Conservation (phyloP, 2,113 vertebrate species). For the Neopipo cinnamomea region DNA sequence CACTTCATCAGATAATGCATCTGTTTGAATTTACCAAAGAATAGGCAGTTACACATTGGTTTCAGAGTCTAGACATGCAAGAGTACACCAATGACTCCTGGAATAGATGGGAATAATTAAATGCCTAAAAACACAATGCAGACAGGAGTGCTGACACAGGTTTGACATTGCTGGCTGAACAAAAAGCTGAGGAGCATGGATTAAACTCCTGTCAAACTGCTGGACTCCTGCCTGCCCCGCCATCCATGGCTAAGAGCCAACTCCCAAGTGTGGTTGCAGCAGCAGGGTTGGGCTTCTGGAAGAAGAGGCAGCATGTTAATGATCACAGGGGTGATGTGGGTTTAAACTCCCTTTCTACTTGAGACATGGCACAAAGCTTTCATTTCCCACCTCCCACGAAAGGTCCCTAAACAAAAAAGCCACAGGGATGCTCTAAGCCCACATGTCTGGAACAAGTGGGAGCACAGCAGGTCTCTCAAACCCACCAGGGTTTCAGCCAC, state of each 20-base stretch:
- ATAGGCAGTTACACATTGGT: neutral
- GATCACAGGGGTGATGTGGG: too few species aligned
- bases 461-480: neutral
- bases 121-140: neutral
- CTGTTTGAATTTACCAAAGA: slow-evolving; percentile 27
- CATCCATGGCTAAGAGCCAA: neutral
- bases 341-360: neutral
- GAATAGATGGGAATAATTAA: slow-evolving; percentile 20
- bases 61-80: neutral
- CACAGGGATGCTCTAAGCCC: neutral
- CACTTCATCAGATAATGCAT: slow-evolving; percentile 32
- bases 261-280: neutral
- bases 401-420: neutral
- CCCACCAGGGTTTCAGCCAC: neutral
- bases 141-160: neutral
- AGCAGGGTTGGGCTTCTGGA: neutral
- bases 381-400: neutral
- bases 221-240: neutral
- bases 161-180: neutral
- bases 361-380: neutral
- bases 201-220: neutral
- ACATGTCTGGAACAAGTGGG: neutral
- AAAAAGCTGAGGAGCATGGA: neutral
- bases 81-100: neutral
- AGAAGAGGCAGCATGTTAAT: neutral